Percentiles rank a stretch among this genome's conserved stretches.
Evolutionary conservation across 2,113 vertebrate species (phyloP).

Genomic region (Phoxinus phoxinus): DNA sequence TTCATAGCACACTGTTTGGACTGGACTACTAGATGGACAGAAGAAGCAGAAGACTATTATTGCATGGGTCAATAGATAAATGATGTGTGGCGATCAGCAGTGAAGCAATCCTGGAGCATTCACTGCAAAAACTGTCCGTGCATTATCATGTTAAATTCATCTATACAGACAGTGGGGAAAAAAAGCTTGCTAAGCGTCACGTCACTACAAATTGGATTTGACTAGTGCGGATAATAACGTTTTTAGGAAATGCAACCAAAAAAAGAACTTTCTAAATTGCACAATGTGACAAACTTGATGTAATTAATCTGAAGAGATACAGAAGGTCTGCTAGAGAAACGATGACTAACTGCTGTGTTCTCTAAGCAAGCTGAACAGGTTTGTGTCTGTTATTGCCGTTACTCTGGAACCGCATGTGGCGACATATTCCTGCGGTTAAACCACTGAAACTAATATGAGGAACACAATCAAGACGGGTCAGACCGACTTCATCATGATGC

Average conservation of each 20-base stretch:
- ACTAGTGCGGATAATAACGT: no score
- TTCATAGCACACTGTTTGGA: neutral
- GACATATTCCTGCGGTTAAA: neutral
- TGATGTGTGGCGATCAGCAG: neutral
- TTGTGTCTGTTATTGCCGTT: neutral
- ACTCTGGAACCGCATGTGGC: neutral
- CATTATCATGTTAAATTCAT: neutral
- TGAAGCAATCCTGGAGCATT: neutral
- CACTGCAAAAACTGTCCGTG: neutral
- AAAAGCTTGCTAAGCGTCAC: no score
- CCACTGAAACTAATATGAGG: neutral
- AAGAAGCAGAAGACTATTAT: neutral
- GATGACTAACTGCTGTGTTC: neutral
- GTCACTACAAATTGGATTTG: no score
- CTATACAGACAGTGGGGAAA: no score
- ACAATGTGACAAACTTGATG: no score
- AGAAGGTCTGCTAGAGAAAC: no score
- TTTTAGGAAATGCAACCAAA: no score
- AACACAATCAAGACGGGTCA: neutral
- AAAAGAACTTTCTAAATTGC: no score
- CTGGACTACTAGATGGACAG: neutral
- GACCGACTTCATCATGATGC: no score
- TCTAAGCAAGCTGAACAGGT: neutral
- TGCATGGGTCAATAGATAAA: neutral
- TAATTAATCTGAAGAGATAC: no score